Percentiles rank a stretch among this genome's conserved stretches.
Evolutionary conservation across 2,113 vertebrate species (phyloP).

Genomic region (Boleophthalmus pectinirostris): DNA sequence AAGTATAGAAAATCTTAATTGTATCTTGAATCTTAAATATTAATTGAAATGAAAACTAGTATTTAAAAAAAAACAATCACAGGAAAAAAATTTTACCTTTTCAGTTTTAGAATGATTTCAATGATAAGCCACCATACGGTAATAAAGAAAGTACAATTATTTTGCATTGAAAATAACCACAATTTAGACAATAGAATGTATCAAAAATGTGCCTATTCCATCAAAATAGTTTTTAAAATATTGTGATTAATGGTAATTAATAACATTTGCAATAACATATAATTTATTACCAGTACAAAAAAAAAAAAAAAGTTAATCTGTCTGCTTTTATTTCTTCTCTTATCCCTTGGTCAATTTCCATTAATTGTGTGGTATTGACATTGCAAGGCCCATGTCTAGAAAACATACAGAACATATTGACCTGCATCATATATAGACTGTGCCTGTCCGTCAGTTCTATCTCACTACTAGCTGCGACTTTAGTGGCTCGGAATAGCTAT

Average conservation of each 20-base stretch:
- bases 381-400: conserved; percentile 23
- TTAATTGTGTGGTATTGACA: conserved; percentile 51
- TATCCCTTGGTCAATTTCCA: conserved; percentile 20
- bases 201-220: no score
- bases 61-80: no score
- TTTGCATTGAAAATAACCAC: no score
- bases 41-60: no score
- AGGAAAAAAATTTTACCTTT: no score
- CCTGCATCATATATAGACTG: conserved; percentile 26
- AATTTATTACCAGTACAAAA: neutral
- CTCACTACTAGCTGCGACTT: conserved; percentile 56
- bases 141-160: no score
- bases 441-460: conserved; percentile 19
- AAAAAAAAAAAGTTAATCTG: neutral
- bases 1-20: no score
- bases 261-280: neutral
- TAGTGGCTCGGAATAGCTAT: conserved; percentile 54
- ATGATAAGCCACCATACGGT: no score
- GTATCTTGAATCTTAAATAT: no score
- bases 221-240: no score
- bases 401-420: conserved; percentile 23
- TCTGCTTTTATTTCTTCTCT: neutral
- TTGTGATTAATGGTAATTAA: neutral
- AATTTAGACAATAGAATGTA: no score
- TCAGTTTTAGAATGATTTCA: no score